Evolutionary conservation across 2,113 vertebrate species (phyloP).

Genomic region (Orthonyx spaldingii): DNA sequence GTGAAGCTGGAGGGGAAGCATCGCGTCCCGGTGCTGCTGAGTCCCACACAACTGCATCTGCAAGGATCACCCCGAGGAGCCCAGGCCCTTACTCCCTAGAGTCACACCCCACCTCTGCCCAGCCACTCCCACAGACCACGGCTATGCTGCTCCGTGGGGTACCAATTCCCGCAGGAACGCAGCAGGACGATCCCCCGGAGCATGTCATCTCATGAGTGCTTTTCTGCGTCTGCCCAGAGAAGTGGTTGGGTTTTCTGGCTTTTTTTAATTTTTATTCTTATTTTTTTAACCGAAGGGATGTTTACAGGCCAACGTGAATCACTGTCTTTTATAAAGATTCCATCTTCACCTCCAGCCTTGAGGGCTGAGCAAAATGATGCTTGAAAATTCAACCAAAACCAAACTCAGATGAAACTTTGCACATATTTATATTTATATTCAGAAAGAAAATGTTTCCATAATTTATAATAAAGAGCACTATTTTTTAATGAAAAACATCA

Average conservation of each 20-base stretch:
- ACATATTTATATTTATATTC: constrained; percentile 98
- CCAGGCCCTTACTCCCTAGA: not conserved
- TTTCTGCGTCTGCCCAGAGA: constrained; percentile 47
- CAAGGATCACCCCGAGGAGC: not conserved
- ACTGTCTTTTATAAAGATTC: constrained; percentile 94
- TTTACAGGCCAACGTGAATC: constrained; percentile 85
- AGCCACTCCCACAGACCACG: not conserved
- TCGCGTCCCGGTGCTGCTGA: not conserved
- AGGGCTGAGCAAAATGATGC: constrained; percentile 78
- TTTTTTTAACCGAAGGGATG: constrained; percentile 67
- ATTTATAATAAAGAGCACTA: constrained; percentile 99
- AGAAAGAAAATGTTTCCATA: constrained; percentile 82
- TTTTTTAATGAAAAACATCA: constrained; percentile 83
- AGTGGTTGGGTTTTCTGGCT: constrained; percentile 61
- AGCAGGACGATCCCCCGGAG: constrained; percentile 46
- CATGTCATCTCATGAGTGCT: not conserved
- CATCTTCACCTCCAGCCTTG: constrained; percentile 78
- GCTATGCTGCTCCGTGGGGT: not conserved
- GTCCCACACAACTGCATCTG: not conserved
- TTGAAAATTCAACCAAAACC: constrained; percentile 85
- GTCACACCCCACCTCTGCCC: not conserved
- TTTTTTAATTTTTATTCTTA: constrained; percentile 24
- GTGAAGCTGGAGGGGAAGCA: not conserved
- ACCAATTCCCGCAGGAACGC: not conserved
- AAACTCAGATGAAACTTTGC: constrained; percentile 85